These are phyloP conservation scores for Salpingus planirostris DNA, from an alignment of 2,888 invertebrate species.

Conservation along the genomic window DNA sequence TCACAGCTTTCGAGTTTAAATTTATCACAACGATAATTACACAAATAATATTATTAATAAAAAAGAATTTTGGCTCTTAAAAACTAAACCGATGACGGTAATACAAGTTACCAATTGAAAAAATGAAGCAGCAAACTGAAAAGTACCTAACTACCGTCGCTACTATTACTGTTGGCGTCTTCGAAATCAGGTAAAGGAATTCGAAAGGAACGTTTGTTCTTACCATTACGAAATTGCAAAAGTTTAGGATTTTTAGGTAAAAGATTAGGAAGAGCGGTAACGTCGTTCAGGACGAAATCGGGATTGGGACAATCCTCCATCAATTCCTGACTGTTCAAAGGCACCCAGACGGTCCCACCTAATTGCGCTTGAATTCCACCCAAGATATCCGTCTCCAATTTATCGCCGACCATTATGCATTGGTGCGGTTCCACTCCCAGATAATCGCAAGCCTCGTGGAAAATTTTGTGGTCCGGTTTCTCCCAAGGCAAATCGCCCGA, in stretches of 20 bases:
- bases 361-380: constrained; percentile 67
- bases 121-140: too few species aligned
- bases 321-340: constrained; percentile 43
- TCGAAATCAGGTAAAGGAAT: constrained; percentile 34
- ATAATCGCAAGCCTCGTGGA: constrained; percentile 69
- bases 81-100: too few species aligned
- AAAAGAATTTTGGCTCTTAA: constrained; percentile 3
- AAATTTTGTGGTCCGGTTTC: constrained; percentile 76
- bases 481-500: constrained; percentile 81
- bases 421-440: constrained; percentile 64
- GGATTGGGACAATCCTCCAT: constrained; percentile 42
- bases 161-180: constrained; percentile 42
- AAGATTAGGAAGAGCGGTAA: constrained; percentile 54
- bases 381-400: constrained; percentile 79
- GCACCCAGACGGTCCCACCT: constrained; percentile 75
- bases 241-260: constrained; percentile 44
- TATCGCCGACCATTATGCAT: constrained; percentile 78
- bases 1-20: too few species aligned
- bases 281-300: constrained; percentile 56
- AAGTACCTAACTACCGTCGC: constrained; percentile 46
- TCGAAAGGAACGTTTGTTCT: constrained; percentile 5
- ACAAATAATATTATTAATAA: too few species aligned
- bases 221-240: constrained; percentile 20
- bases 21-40: too few species aligned
- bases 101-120: too few species aligned